Conservation (phyloP, 23 tunicate genomes). For the Trididemnum clinides region DNA sequence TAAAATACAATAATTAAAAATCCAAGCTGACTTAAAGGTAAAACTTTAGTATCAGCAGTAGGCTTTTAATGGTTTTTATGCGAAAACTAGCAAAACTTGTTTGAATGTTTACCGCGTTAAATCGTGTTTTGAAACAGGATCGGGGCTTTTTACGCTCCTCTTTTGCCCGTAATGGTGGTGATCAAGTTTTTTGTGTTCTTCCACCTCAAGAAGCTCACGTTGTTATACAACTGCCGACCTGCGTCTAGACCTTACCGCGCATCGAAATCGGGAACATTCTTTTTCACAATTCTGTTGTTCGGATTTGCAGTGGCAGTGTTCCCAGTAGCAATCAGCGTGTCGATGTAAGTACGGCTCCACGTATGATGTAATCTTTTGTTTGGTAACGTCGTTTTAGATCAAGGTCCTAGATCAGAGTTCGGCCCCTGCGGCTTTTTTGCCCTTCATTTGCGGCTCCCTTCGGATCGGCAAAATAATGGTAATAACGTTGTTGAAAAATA, state of each 20-base stretch:
- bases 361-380: background rate
- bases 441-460: no score
- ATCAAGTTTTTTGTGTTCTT: conserved; percentile 88
- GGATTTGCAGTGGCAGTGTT: conserved; percentile 88
- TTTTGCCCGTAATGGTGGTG: conserved; percentile 89
- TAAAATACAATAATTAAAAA: no score
- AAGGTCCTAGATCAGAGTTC: no score
- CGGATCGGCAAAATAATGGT: no score
- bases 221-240: conserved; percentile 90
- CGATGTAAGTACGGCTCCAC: conserved; percentile 57
- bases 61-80: background rate
- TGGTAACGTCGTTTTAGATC: background rate
- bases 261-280: conserved; percentile 80
- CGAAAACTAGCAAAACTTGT: background rate
- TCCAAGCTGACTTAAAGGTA: no score
- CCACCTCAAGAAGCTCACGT: conserved; percentile 78
- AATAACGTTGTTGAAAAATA: no score
- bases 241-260: conserved; percentile 66
- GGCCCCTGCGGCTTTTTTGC: no score
- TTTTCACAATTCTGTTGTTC: conserved; percentile 67
- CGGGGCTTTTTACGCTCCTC: conserved; percentile 92
- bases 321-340: conserved; percentile 77
- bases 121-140: conserved; percentile 54
- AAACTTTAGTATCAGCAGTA: no score
- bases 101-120: background rate